phyloP scores from a whole-genome alignment of 2,888 invertebrate species.

The Scrobipalpa atriplicella region DNA sequence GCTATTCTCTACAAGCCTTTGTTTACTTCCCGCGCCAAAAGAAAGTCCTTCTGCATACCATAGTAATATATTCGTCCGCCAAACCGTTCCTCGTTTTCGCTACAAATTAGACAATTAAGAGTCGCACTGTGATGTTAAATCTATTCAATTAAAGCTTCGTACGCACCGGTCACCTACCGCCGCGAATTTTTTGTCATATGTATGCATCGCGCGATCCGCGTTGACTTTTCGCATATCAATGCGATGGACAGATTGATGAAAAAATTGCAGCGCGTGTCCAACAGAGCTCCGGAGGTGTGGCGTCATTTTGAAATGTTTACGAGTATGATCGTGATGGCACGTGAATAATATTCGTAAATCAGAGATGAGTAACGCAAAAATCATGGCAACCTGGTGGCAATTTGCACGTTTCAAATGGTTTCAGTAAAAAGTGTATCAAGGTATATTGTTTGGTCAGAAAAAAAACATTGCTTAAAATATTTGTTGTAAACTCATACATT shows the following conservation, averaged over 20 bases:
- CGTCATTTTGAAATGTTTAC: slow-evolving; percentile 50
- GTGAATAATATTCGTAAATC: slow-evolving; percentile 18
- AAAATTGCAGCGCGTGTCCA: slow-evolving; percentile 64
- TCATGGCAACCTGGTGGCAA: neutral
- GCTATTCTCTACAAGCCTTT: slow-evolving; percentile 64
- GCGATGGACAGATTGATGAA: slow-evolving; percentile 72
- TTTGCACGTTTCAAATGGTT: neutral
- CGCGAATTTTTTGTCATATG: slow-evolving; percentile 80
- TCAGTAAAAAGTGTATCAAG: neutral
- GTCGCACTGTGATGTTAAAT: slow-evolving; percentile 70
- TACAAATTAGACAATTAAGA: slow-evolving; percentile 82
- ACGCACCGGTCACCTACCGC: slow-evolving; percentile 78
- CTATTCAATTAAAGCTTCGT: slow-evolving; percentile 80
- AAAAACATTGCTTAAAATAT: no score
- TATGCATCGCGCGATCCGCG: slow-evolving; percentile 76
- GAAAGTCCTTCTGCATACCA: slow-evolving; percentile 78
- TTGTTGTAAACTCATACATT: no score
- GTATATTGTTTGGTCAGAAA: neutral
- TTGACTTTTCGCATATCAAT: slow-evolving; percentile 79
- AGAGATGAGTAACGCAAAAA: slow-evolving; percentile 4
- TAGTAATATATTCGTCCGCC: slow-evolving; percentile 73
- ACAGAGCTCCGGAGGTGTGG: slow-evolving; percentile 54
- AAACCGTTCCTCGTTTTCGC: slow-evolving; percentile 75
- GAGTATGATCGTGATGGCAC: slow-evolving; percentile 19
- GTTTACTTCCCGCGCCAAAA: slow-evolving; percentile 74